Evolutionary conservation across 2,888 invertebrate species (phyloP).

Genomic region (Prenolepis imparis): DNA sequence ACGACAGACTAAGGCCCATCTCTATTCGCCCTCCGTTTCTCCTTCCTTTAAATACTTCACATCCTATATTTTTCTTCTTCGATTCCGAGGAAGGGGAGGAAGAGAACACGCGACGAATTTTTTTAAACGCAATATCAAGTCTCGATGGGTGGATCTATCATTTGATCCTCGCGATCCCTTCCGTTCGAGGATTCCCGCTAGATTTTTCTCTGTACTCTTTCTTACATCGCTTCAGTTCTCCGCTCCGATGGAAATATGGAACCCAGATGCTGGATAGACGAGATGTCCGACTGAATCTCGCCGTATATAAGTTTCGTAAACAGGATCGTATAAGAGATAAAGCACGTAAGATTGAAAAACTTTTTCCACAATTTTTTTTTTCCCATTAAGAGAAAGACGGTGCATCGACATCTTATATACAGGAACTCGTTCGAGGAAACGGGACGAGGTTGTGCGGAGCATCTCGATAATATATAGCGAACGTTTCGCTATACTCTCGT

Average conservation of each 20-base stretch:
- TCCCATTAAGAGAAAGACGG: background rate
- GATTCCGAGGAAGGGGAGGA: constrained; percentile 48
- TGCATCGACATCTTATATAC: background rate
- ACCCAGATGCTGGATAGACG: constrained; percentile 49
- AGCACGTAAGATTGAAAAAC: background rate
- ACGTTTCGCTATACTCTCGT: constrained; percentile 62
- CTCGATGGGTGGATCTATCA: constrained; percentile 9
- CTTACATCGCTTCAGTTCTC: background rate
- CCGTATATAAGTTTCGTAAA: constrained; percentile 48
- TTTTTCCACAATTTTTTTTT: background rate
- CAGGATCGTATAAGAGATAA: constrained; percentile 20
- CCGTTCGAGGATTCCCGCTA: constrained; percentile 18
- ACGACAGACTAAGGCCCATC: constrained; percentile 12
- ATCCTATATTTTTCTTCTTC: constrained; percentile 56
- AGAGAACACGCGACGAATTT: background rate
- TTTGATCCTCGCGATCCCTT: constrained; percentile 3
- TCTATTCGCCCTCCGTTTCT: constrained; percentile 34
- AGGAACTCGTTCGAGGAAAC: background rate
- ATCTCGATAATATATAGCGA: constrained; percentile 48
- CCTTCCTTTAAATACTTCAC: constrained; percentile 49
- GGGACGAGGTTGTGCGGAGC: background rate
- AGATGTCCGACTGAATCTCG: constrained; percentile 58
- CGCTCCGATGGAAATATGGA: background rate
- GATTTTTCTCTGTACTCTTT: constrained; percentile 14
- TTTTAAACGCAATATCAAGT: constrained; percentile 21